Evolutionary conservation across 2,888 invertebrate genomes (phyloP).

Genomic region (Coenonympha glycerion): DNA sequence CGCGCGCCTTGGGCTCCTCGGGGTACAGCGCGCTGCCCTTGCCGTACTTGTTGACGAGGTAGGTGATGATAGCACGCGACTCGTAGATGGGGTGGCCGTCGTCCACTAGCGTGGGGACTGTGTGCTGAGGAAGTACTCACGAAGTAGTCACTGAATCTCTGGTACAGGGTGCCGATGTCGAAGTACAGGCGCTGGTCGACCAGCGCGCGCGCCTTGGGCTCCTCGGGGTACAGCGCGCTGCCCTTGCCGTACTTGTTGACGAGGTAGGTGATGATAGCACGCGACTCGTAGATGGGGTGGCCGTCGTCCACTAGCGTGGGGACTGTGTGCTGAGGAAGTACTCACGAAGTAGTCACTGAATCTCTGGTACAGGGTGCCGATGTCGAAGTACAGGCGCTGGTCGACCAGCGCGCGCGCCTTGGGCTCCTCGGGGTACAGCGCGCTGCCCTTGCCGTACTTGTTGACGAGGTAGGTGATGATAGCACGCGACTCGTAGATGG

Average conservation of each 20-base stretch:
- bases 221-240: constrained; percentile 84
- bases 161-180: constrained; percentile 85
- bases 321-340: constrained; percentile 83
- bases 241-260: constrained; percentile 87
- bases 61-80: constrained; percentile 88
- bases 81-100: constrained; percentile 88
- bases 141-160: constrained; percentile 81
- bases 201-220: constrained; percentile 83
- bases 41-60: constrained; percentile 87
- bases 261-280: constrained; percentile 87
- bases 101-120: constrained; percentile 88
- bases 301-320: constrained; percentile 91
- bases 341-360: constrained; percentile 84
- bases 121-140: constrained; percentile 84
- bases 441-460: constrained; percentile 86
- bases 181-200: constrained; percentile 88
- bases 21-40: constrained; percentile 86
- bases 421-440: constrained; percentile 85
- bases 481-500: constrained; percentile 89
- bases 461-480: constrained; percentile 87
- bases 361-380: constrained; percentile 82
- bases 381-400: constrained; percentile 86
- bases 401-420: constrained; percentile 85
- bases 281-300: constrained; percentile 88
- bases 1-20: constrained; percentile 84